Conservation (phyloP, 92 coral and sea anemone species). For the Heliopora coerulea region DNA sequence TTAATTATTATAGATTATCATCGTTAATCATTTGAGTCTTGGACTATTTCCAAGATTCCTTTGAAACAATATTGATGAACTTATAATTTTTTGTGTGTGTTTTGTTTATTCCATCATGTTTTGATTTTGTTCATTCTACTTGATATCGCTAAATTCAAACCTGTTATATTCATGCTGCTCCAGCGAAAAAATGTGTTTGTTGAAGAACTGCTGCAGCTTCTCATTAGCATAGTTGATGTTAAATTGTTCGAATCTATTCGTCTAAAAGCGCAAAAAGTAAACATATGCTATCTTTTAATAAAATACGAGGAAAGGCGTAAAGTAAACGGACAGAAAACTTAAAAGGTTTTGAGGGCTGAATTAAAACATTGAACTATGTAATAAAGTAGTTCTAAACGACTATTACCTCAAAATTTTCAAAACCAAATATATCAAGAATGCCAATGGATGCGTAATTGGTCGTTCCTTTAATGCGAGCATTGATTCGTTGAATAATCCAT, state of each 20-base stretch:
- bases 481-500: constrained; percentile 91
- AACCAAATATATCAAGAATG: constrained; percentile 94
- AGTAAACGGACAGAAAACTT: too few relatives aligned
- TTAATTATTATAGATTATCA: too few relatives aligned
- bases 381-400: neutral
- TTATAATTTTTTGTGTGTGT: too few relatives aligned
- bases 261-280: constrained; percentile 38
- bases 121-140: too few relatives aligned
- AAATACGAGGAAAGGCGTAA: too few relatives aligned
- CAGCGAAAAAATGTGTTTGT: constrained; percentile 96
- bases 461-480: constrained; percentile 69
- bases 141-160: too few relatives aligned
- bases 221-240: constrained; percentile 98
- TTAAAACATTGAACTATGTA: neutral
- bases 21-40: too few relatives aligned
- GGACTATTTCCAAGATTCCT: too few relatives aligned
- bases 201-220: constrained; percentile 96
- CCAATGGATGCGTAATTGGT: constrained; percentile 80
- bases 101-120: too few relatives aligned
- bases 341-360: neutral
- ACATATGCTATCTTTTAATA: too few relatives aligned
- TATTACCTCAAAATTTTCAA: constrained; percentile 91
- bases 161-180: constrained; percentile 98
- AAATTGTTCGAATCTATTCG: constrained; percentile 96
- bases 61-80: too few relatives aligned